phyloP scores from a whole-genome alignment of 2,797 vertebrate genomes.

The Stomatorhinus walkeri region DNA sequence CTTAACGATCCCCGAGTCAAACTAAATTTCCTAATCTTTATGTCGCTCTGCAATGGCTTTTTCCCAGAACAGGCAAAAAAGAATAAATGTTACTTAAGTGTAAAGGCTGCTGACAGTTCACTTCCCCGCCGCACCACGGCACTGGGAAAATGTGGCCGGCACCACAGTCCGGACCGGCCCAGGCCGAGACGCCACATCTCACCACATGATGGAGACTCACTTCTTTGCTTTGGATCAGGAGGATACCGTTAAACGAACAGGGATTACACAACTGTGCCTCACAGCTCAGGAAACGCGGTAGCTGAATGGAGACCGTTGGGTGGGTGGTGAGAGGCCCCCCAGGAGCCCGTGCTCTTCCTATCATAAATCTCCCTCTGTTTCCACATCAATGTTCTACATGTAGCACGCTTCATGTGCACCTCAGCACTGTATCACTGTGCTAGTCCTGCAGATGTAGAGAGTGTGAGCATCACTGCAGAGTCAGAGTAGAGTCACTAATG shows the following conservation, averaged over 20 bases:
- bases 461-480: not conserved
- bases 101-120: slow-evolving; percentile 20
- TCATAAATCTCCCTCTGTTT: not conserved
- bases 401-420: not conserved
- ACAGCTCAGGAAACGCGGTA: not conserved
- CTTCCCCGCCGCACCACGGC: not conserved
- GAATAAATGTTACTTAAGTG: slow-evolving; percentile 19
- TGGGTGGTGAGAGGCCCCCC: not conserved
- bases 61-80: not conserved
- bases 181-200: not conserved
- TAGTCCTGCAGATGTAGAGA: not conserved
- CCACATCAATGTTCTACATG: not conserved
- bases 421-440: not conserved
- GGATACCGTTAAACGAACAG: not conserved
- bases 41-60: not conserved
- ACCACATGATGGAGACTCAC: not conserved
- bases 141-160: not conserved
- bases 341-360: not conserved
- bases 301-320: not conserved
- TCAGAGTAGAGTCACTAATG: not conserved
- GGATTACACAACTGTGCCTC: not conserved
- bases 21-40: slow-evolving; percentile 15
- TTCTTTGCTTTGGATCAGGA: not conserved
- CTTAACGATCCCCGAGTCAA: not conserved
- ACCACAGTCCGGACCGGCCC: not conserved